A percentile compares a stretch with the other conserved stretches of the same genome.
Conservation (phyloP, 2,888 invertebrate species). For the Amphipoea lucens region DNA sequence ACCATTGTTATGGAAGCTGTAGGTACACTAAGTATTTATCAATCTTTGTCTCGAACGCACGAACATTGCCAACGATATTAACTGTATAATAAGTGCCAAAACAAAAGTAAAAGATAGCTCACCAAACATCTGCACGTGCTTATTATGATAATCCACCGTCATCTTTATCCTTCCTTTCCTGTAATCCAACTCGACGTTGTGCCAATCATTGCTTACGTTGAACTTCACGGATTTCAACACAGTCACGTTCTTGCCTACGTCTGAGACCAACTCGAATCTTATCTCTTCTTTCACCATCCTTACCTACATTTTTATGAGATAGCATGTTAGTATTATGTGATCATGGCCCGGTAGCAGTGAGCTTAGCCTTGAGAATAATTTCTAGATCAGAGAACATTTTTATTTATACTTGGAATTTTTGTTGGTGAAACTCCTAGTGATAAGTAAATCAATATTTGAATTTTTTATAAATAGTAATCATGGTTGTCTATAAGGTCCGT, state of each 20-base stretch:
- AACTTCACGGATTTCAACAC: constrained; percentile 95
- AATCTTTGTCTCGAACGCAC: constrained; percentile 15
- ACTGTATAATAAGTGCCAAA: background rate
- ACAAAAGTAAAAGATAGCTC: constrained; percentile 63
- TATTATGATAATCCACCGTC: constrained; percentile 94
- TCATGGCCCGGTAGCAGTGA: background rate
- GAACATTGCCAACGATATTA: constrained; percentile 9
- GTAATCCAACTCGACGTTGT: constrained; percentile 94
- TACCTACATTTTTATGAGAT: constrained; percentile 86
- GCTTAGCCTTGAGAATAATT: constrained; percentile 19
- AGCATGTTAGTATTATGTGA: constrained; percentile 22
- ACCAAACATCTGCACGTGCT: constrained; percentile 92
- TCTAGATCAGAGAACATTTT: constrained; percentile 3
- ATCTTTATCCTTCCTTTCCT: constrained; percentile 93
- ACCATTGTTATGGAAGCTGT: constrained; percentile 1
- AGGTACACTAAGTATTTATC: background rate
- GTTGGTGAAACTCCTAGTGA: background rate
- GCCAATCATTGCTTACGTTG: constrained; percentile 95
- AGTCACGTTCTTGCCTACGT: constrained; percentile 94
- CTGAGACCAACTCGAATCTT: constrained; percentile 94
- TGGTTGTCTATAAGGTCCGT: background rate
- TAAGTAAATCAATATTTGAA: background rate
- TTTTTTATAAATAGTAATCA: background rate
- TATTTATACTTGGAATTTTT: background rate
- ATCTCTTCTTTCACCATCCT: constrained; percentile 96